These are phyloP conservation scores for Lepetodrilus schrolli DNA, from an alignment of 2,888 invertebrate genomes.

Conservation along the genomic window DNA sequence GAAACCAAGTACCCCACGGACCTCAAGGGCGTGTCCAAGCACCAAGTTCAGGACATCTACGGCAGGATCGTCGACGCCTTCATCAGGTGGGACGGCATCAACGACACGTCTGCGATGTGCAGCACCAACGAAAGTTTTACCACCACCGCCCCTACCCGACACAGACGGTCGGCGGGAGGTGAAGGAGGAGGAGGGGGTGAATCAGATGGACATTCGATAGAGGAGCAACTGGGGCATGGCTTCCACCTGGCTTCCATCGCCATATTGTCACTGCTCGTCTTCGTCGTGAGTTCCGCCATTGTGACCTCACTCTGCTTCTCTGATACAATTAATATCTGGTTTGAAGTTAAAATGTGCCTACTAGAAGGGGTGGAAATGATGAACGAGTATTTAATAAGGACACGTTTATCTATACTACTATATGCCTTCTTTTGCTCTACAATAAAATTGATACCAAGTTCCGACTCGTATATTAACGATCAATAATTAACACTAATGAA, in stretches of 20 bases:
- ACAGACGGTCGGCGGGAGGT: not conserved
- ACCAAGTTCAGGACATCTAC: not conserved
- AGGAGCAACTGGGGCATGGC: slow-evolving; percentile 57
- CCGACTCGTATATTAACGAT: too few species aligned
- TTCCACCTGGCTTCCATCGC: slow-evolving; percentile 62
- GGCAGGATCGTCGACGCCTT: not conserved
- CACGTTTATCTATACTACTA: too few species aligned
- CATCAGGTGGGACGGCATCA: not conserved
- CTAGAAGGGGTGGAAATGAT: too few species aligned
- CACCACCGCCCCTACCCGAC: not conserved
- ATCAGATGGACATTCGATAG: slow-evolving; percentile 38
- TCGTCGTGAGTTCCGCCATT: slow-evolving; percentile 51
- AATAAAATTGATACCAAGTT: too few species aligned
- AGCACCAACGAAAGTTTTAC: too few species aligned
- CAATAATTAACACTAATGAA: too few species aligned
- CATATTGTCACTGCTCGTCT: slow-evolving; percentile 58
- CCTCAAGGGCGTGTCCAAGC: not conserved
- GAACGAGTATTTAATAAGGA: too few species aligned
- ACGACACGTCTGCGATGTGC: not conserved
- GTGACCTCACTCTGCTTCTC: too few species aligned
- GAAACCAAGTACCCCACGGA: not conserved
- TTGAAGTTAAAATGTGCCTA: too few species aligned
- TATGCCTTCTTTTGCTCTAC: too few species aligned
- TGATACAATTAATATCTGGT: too few species aligned
- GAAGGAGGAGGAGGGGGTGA: not conserved